Evolutionary conservation across 2,113 vertebrate species (phyloP), one percentile per base, ranked within the genome.

Genomic region (Nansenia antarctica): DNA sequence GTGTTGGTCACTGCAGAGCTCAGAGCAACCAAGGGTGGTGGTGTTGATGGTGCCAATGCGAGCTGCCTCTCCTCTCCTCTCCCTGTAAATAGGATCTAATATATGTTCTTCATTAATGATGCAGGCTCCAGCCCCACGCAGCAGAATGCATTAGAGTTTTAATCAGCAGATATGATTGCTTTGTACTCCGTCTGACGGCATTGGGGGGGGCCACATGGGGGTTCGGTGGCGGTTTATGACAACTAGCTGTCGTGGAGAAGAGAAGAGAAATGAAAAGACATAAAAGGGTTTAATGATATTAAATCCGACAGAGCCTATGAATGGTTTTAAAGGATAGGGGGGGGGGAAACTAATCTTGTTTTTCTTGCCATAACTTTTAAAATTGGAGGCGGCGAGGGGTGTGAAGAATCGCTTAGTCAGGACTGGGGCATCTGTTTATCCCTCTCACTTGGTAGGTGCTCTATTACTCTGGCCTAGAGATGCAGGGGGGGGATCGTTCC

Each of bases 161-260:
- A 94, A 91, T 94, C 90, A 91, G 90, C 89, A 93, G 92, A 83
- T 92, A 93, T 92, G 90, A 93, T 93, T 92, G 89, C 88, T 89
- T 92, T 88, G 76, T 92, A 82, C 90, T 91, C 88, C 70, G 73
- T 92, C 88, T 88, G 82, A 79, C 89, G 89, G 47, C 73, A 83
- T 91, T 62, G 64, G 70, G 9, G 79, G 76, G 9, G 79, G 76
- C 76, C 84, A 72, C 80, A 78, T 80, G 74, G 70, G 77, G 80
- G 76, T 88, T 88, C 76, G 65, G 32, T 72, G 75, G 67, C 70
- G 81, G 76, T 84, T 87, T 86, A 83, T 89, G 85, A 87, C 86
- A 74, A 76, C 86, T 82, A 77, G 67, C 85, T 89, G 82, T 79
- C 74, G 76, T n/a, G 82, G 71, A 78, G 71, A 67, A 82, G 81